These are phyloP conservation scores for Marisa cornuarietis DNA, from an alignment of 1,140 invertebrate species.

Conservation along the genomic window DNA sequence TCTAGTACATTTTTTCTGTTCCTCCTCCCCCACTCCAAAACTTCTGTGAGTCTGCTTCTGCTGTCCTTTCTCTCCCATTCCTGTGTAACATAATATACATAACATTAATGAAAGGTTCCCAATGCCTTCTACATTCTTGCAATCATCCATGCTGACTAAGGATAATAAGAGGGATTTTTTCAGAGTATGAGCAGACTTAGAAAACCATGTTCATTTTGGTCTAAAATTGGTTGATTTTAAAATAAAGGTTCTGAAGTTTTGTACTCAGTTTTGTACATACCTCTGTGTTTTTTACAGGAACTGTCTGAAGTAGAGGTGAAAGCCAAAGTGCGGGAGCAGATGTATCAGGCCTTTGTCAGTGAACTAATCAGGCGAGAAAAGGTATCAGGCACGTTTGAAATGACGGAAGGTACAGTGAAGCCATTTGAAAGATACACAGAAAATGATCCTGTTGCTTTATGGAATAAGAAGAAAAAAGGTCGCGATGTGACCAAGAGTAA, in stretches of 20 bases:
- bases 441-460: slow-evolving; percentile 42
- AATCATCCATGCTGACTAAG: too few species aligned
- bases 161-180: not conserved
- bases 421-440: slow-evolving; percentile 40
- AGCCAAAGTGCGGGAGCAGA: slow-evolving; percentile 33
- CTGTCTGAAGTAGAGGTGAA: slow-evolving; percentile 27
- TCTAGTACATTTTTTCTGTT: too few species aligned
- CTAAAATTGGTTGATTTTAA: not conserved
- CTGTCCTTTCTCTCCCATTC: too few species aligned
- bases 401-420: slow-evolving; percentile 54
- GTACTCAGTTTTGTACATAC: too few species aligned
- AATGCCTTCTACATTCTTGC: too few species aligned
- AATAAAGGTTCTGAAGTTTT: not conserved
- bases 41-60: too few species aligned
- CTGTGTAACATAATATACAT: too few species aligned
- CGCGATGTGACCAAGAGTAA: slow-evolving; percentile 39
- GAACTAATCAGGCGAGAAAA: slow-evolving; percentile 43
- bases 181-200: not conserved
- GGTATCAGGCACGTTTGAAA: slow-evolving; percentile 51
- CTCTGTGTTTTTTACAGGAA: not conserved
- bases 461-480: slow-evolving; percentile 30
- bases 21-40: too few species aligned
- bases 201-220: not conserved
- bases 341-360: slow-evolving; percentile 41
- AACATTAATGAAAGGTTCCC: too few species aligned